Base-by-base conservation (phyloP, 2,113 vertebrate species). In the Uropsilus gracilis region DNA sequence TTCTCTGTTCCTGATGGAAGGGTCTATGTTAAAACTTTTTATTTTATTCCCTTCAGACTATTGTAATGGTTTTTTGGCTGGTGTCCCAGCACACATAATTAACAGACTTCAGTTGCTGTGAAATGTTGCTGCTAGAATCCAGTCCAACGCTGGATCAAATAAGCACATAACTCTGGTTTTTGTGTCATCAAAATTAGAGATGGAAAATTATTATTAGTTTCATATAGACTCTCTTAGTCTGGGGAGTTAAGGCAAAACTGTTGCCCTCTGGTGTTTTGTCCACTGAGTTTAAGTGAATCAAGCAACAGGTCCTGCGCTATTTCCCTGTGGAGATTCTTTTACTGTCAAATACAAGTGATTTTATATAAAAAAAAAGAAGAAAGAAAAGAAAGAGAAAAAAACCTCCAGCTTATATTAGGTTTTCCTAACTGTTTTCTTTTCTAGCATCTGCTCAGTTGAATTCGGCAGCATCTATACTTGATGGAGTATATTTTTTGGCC, bases 151-250 rank as follows among this genome's bases (percentile, higher is more conserved):
- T 77, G 75, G 63, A 95, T 92, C 89, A 78, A 94, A 93, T 91
- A 92, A 96, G 76, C 90, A 95, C 46, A n/a, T 76, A 92, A 55
- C 64, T 94, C 73, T 64, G 89, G n/a, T 57, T 94, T 77, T 96
- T 44, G 12, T 95, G 95, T 96, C 95, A 92, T 92, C 89, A 93
- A 94, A 97, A 94, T 95, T 95, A 95, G 86, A 97, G 86, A 90
- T 30, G 46, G 92, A 72, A 96, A 91, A 86, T 96, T 92, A 96
- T 95, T 97, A 94, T 96, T 96, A 89, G 89, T 94, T 95, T 93
- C 89, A 88, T 75, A 83, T 61, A 86, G 89, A 69, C 59, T 39
- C 57, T 87, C 8, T n/a, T 92, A 13, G 94, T 96, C 93, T 75
- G 7, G 96, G 90, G 82, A 96, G 24, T 64, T 86, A 73, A 71